Percentiles rank a stretch among this genome's conserved stretches.
These are phyloP conservation scores for Musca vetustissima DNA, from an alignment of 1,140 invertebrate species.

Conservation along the genomic window DNA sequence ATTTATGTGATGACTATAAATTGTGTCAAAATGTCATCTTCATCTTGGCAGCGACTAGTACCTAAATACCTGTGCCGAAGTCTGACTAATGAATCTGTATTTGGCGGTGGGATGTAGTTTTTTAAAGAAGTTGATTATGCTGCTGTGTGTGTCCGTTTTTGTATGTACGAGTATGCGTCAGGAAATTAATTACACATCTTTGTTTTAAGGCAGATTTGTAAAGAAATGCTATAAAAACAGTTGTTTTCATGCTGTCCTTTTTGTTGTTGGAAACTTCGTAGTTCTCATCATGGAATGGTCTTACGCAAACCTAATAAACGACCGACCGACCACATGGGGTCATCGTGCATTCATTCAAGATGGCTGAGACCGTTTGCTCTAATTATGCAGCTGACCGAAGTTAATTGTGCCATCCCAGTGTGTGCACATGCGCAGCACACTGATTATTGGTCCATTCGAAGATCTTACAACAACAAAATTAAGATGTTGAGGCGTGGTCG, in stretches of 20 bases:
- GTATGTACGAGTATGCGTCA: too few relatives aligned
- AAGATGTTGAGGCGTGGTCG: background rate
- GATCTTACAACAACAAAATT: background rate
- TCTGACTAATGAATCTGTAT: background rate
- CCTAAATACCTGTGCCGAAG: background rate
- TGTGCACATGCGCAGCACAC: too few relatives aligned
- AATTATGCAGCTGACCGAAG: conserved; percentile 16
- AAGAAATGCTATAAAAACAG: background rate
- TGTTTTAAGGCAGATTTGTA: background rate
- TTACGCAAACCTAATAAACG: too few relatives aligned
- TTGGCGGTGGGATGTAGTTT: too few relatives aligned
- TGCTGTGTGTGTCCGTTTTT: conserved; percentile 1
- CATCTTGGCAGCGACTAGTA: background rate
- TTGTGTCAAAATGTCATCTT: conserved; percentile 16
- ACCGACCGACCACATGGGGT: conserved; percentile 6
- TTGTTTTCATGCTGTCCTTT: background rate
- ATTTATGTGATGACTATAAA: conserved; percentile 8
- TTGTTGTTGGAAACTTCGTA: background rate
- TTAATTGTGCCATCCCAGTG: too few relatives aligned
- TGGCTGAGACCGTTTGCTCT: background rate
- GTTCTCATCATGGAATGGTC: background rate
- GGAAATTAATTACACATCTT: conserved; percentile 3
- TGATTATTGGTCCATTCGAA: too few relatives aligned
- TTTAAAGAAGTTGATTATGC: background rate
- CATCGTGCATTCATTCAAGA: conserved; percentile 1